Percentiles rank a stretch among this genome's conserved stretches.
phyloP scores from a whole-genome alignment of 2,797 vertebrate genomes.

The Arnoldichthys spilopterus region DNA sequence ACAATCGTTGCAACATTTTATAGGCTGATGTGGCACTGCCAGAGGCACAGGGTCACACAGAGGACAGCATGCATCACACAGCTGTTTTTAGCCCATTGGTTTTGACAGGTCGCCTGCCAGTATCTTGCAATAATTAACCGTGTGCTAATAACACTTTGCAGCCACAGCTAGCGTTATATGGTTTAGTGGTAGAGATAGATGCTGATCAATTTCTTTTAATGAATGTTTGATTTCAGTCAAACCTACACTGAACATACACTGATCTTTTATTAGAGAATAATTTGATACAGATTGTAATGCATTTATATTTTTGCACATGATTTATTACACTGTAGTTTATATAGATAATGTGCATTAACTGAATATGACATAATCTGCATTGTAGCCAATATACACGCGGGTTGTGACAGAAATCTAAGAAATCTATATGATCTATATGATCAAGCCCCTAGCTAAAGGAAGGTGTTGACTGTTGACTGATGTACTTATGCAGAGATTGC shows the following conservation, averaged over 20 bases:
- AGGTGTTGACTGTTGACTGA: constrained; percentile 21
- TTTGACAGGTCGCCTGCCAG: constrained; percentile 57
- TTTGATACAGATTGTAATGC: neutral
- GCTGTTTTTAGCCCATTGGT: constrained; percentile 59
- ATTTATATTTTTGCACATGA: neutral
- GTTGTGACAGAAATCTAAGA: constrained; percentile 16
- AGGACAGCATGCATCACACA: constrained; percentile 57
- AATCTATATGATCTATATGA: constrained; percentile 1
- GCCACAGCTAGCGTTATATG: constrained; percentile 41
- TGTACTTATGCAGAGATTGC: constrained; percentile 32
- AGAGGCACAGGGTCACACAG: constrained; percentile 51
- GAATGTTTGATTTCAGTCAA: constrained; percentile 25
- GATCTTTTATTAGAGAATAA: neutral
- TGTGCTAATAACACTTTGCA: constrained; percentile 57
- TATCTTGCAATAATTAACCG: constrained; percentile 55
- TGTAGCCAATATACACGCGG: neutral
- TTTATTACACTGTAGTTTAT: constrained; percentile 16
- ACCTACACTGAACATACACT: neutral
- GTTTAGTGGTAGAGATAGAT: constrained; percentile 32
- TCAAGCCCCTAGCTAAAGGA: constrained; percentile 1
- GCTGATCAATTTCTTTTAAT: constrained; percentile 31
- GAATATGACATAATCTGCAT: neutral
- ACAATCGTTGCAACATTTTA: constrained; percentile 29
- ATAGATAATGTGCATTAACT: neutral
- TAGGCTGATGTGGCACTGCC: constrained; percentile 44